Percentiles rank a stretch among this genome's conserved stretches.
phyloP scores from a whole-genome alignment of 1,140 invertebrate species.

The Trachymyrmex cornetzi region DNA sequence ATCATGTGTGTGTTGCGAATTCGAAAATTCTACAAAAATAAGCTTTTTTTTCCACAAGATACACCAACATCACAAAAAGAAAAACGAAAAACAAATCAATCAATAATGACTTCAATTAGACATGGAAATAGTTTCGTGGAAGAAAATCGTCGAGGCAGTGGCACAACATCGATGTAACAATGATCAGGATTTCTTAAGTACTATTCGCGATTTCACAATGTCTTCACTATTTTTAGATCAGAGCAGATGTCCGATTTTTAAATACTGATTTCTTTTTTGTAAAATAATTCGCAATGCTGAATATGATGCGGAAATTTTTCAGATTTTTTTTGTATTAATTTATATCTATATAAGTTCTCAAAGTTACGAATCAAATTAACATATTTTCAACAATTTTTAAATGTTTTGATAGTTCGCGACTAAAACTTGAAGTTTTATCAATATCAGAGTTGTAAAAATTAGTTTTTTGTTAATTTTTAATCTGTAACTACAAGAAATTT shows the following conservation, averaged over 20 bases:
- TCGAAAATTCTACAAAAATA: not conserved
- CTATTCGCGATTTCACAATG: slow-evolving; percentile 11
- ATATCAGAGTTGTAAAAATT: slow-evolving; percentile 15
- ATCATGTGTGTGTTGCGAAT: not conserved
- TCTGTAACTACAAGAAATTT: slow-evolving; percentile 18
- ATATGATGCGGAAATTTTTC: not conserved
- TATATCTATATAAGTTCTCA: not conserved
- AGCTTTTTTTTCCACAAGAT: not conserved
- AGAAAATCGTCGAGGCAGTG: slow-evolving; percentile 45
- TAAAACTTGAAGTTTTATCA: slow-evolving; percentile 12
- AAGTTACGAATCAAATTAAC: not conserved
- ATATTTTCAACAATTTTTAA: not conserved
- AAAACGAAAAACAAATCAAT: slow-evolving; percentile 1
- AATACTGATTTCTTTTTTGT: not conserved
- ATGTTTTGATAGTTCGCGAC: not conserved
- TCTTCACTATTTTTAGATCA: not conserved
- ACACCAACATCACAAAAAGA: not conserved
- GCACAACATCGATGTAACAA: slow-evolving; percentile 38
- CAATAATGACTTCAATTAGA: not conserved
- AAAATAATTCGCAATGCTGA: not conserved
- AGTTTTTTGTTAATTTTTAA: not conserved
- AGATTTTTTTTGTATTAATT: slow-evolving; percentile 4
- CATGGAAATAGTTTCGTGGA: slow-evolving; percentile 37
- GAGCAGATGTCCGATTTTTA: not conserved
- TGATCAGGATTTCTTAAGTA: slow-evolving; percentile 56